Evolutionary conservation across 1,140 invertebrate genomes (phyloP), one percentile per base, ranked within the genome.

Genomic region (Ceratosolen fusciceps): DNA sequence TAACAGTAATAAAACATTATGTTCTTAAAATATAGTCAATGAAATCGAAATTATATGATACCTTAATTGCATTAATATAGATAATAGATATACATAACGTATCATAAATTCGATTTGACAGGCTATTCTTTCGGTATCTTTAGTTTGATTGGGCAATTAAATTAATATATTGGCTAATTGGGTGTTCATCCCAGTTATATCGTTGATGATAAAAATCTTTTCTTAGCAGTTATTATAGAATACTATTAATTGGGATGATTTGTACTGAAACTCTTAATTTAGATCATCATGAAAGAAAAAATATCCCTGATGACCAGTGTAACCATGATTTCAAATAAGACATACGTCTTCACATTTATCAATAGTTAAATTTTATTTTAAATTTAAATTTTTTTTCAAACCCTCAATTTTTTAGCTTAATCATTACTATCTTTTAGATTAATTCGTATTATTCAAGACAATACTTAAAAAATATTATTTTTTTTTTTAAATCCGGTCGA

Each of bases 131-230:
- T 52, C 34, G 3, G 58, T 31, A 62, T 34, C 19, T 34, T 34
- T 19, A 34, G 31, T 62, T 62, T 62, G 12, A 62, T 34, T 62
- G 29, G 16, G n/a, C 29, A 34, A 62, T 62, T 62, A 62, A 62
- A 62, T 34, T 19, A 62, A 62, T 62, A 62, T 10, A 62, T 62
- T 62, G 29, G 58, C 29, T 10, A 34, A 62, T 16, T 60, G 56
- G 56, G 21, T 29, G 9, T 60, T 60, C 24, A 60, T 60, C 56
- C 9, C 56, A 29, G 56, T 60, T 60, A 60, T 60, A 29, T 26
- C 34, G 62, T 39, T 67, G 21, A 67, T 67, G 21, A 5, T 67
- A 39, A 67, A 67, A 67, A 39, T 67, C 62, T 16, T 39, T 67
- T 67, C 37, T 39, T 21, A 39, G 19, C 34, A 37, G 21, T 29